Conservation (phyloP, 2,888 invertebrate genomes). For the Adela reaumurella region DNA sequence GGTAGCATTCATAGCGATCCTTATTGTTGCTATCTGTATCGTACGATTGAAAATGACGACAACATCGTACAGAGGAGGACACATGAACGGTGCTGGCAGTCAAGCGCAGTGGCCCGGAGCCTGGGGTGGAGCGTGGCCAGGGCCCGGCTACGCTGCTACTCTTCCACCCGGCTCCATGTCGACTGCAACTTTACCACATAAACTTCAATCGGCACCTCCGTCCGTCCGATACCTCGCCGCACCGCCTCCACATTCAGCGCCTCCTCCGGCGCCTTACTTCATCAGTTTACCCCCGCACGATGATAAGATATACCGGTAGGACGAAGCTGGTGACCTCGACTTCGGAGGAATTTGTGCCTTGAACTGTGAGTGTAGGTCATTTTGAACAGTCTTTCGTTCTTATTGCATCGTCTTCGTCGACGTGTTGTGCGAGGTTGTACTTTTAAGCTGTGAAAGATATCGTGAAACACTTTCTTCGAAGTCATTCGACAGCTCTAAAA, state of each 20-base stretch:
- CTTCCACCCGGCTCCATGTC: constrained; percentile 59
- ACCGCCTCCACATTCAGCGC: constrained; percentile 42
- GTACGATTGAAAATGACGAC: constrained; percentile 71
- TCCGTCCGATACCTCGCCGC: constrained; percentile 54
- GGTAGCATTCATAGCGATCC: constrained; percentile 84
- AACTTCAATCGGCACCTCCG: constrained; percentile 53
- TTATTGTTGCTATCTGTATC: constrained; percentile 86
- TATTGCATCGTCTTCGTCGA: too few relatives aligned
- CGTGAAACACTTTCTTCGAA: too few relatives aligned
- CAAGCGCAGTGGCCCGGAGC: constrained; percentile 40
- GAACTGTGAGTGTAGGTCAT: neutral
- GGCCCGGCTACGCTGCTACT: constrained; percentile 54
- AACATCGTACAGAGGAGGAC: constrained; percentile 66
- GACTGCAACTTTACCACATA: constrained; percentile 65
- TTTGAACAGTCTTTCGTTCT: too few relatives aligned
- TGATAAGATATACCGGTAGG: constrained; percentile 63
- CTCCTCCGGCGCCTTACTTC: constrained; percentile 62
- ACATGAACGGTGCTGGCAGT: constrained; percentile 60
- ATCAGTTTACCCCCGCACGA: constrained; percentile 61
- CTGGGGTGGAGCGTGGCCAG: constrained; percentile 44
- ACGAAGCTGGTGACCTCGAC: neutral
- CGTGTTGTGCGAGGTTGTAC: too few relatives aligned
- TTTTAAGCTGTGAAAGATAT: too few relatives aligned
- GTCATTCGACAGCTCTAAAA: too few relatives aligned
- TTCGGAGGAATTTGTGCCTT: neutral